Evolutionary conservation across 37 sponge, comb jelly and placozoan species (phyloP), one percentile per base, ranked within the genome.

Genomic region (Eunapius fragilis): DNA sequence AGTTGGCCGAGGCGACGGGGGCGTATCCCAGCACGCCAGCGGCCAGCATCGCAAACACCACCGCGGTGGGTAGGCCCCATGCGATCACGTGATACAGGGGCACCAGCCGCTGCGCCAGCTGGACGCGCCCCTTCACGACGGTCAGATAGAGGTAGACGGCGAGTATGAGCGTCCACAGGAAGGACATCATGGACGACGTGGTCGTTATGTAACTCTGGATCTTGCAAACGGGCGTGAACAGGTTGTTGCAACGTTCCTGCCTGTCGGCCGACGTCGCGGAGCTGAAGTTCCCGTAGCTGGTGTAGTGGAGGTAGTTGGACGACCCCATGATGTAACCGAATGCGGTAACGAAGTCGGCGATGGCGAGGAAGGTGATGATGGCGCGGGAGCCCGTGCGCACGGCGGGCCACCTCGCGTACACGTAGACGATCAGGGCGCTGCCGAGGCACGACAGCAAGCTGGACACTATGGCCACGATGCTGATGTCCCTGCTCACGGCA

Each of bases 121-220:
- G 31, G 31, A 26, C 71, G 28, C 81, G 80, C 2, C 36, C 28
- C 35, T 82, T 35, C 0, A 75, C 87, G 5, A 81, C 67, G 3
- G 77, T 72, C 28, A 85, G 48, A 17, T 68, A 37, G 69, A 95
- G 82, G 41, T 92, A 87, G 68, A 92, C 36, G 1, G 93, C 95
- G 31, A 95, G 75, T 27, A 79, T 81, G 31, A 68, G 33, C 3
- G 90, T 95, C 95, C 95, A 95, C 13, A 89, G 87, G 68, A 89
- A 92, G 67, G 90, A 92, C 32, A 37, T 35, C 76, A 92, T 75
- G 12, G 90, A 80, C 19, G 90, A 89, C 67, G 70, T 69, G 7
- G 95, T 95, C 5, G 95, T 95, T 3, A 92, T 70, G 37, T 82
- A 92, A 38, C 90, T 89, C 80, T 89, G 90, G 22, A 82, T 84